Conservation (phyloP, 1,140 invertebrate genomes). For the Zeugodacus cucurbitae region DNA sequence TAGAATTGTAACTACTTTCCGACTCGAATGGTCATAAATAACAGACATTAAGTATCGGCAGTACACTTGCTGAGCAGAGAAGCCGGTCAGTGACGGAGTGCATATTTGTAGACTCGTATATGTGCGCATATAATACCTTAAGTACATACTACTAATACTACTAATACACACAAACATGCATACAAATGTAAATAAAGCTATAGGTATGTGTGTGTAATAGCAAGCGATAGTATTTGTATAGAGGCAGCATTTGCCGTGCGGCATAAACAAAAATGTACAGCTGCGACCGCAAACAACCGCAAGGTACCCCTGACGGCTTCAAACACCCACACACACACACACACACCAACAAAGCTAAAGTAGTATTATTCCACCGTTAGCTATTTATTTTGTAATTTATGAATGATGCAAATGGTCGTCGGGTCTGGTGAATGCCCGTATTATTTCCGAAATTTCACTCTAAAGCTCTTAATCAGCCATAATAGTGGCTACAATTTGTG, state of each 20-base stretch:
- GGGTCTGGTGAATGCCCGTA: background rate
- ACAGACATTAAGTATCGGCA: background rate
- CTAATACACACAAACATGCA: no score
- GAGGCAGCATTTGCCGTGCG: no score
- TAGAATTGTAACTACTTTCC: slow-evolving; percentile 23
- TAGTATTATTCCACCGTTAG: background rate
- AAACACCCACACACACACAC: background rate
- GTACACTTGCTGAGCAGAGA: background rate
- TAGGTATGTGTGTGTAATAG: background rate
- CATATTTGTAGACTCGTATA: background rate
- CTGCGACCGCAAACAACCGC: background rate
- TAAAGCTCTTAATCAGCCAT: background rate
- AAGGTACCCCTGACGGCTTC: background rate
- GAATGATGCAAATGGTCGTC: background rate
- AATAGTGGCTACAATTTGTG: background rate
- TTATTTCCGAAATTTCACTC: slow-evolving; percentile 1
- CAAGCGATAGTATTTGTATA: background rate
- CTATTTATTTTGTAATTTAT: slow-evolving; percentile 26
- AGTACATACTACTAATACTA: no score
- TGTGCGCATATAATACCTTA: background rate
- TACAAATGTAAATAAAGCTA: background rate
- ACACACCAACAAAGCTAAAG: background rate
- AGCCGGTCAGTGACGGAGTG: background rate
- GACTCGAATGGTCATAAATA: slow-evolving; percentile 23
- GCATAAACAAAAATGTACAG: background rate